Evolutionary conservation across 2,888 invertebrate species (phyloP), one percentile per base, ranked within the genome.

Genomic region (Drosophila macrothrix): DNA sequence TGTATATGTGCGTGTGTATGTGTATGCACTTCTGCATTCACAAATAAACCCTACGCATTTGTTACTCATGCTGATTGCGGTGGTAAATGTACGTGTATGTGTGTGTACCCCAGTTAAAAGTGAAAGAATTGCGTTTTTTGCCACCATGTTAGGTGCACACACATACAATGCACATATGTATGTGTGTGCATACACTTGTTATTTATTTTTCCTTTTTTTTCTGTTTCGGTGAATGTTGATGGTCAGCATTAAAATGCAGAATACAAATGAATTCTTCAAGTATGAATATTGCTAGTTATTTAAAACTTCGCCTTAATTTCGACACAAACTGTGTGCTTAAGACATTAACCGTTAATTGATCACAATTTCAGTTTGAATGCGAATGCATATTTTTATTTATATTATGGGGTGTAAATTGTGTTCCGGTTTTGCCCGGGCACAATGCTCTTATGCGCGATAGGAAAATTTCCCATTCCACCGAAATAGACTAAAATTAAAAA

Each of bases 1-100:
- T 62, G 55, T 39, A 35, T 33, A 37, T 50, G 28, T 53, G 43
- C 63, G n/a, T 19, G 14, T 67, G 39, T 14, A 58, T 50, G 35
- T 67, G 29, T 61, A 41, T 67, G 55, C 43, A 39, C 46, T 58
- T 31, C 16, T 58, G 58, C 58, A 58, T 58, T 58, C 41, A 58
- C 58, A 43, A 43, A 43, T 31, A 31, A 31, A 16, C 43, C 58
- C 16, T 31, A 53, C 29, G 5, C 25, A 62, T 22, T 53, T 19
- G 33, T 19, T 37, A n/a, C n/a, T 50, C 28, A 35, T 16, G 22
- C 9, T 35, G 22, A 3, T 35, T 35, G 16, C 35, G 46, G 25
- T 25, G 46, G 46, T 25, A 58, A n/a, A 41, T 43, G 10, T 39
- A 9, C 25, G 39, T 56, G 39, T 1, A 31, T 35, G 31, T 16